These are phyloP conservation scores for Novumbra hubbsi DNA, from an alignment of 2,797 vertebrate species.

Conservation along the genomic window DNA sequence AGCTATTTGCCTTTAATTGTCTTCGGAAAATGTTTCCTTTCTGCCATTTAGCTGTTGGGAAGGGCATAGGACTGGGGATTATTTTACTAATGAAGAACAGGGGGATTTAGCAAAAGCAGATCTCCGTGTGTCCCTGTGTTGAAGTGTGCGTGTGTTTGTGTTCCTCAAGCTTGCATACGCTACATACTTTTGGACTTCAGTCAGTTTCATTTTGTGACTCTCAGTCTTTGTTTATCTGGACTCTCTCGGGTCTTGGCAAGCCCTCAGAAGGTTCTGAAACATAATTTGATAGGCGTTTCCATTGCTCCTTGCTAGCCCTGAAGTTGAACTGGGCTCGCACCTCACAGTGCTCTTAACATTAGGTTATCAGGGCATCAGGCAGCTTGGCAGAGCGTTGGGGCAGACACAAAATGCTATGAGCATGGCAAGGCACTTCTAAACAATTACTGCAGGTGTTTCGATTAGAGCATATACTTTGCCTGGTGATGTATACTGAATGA, in stretches of 20 bases:
- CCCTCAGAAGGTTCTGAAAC: slow-evolving; percentile 24
- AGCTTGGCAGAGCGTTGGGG: no score
- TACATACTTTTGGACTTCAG: neutral
- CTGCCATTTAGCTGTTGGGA: slow-evolving; percentile 18
- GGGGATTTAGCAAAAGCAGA: slow-evolving; percentile 14
- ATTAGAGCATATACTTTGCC: no score
- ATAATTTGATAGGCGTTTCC: slow-evolving; percentile 28
- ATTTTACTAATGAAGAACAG: slow-evolving; percentile 20
- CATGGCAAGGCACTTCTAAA: no score
- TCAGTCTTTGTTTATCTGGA: neutral
- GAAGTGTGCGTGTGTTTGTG: neutral
- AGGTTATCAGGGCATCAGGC: neutral
- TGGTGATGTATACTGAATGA: no score
- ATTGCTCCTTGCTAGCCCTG: slow-evolving; percentile 7
- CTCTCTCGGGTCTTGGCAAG: slow-evolving; percentile 25
- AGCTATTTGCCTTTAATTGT: slow-evolving; percentile 41
- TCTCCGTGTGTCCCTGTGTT: neutral
- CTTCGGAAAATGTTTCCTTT: slow-evolving; percentile 41
- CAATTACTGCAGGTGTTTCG: no score
- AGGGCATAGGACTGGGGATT: slow-evolving; percentile 1
- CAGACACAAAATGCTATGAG: no score
- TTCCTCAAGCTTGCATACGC: slow-evolving; percentile 7
- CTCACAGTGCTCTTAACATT: neutral
- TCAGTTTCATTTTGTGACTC: neutral
- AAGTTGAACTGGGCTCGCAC: neutral